Evolutionary conservation across 2,888 invertebrate genomes (phyloP).

Genomic region (Escarpia spicata): DNA sequence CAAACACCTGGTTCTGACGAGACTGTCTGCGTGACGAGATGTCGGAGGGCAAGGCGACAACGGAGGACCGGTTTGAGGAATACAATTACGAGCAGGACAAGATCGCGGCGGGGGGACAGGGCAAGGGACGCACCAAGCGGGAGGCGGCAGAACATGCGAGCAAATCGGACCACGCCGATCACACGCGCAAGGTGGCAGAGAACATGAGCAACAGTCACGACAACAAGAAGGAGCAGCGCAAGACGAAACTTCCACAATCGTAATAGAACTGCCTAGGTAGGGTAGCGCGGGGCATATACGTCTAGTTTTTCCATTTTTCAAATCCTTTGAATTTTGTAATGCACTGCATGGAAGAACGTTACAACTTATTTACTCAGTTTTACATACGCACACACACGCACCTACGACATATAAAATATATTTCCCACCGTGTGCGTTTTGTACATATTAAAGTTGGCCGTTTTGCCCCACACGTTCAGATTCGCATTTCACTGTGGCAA

Average conservation of each 20-base stretch:
- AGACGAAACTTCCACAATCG: neutral
- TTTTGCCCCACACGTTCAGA: too few species aligned
- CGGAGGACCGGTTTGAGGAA: neutral
- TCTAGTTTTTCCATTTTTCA: neutral
- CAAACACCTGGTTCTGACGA: neutral
- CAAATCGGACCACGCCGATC: neutral
- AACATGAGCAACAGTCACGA: neutral
- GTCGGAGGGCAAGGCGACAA: neutral
- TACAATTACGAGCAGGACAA: neutral
- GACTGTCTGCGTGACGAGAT: neutral
- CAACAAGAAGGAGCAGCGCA: neutral
- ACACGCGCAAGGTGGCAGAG: neutral
- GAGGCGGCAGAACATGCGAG: neutral
- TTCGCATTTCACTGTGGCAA: too few species aligned
- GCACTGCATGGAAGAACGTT: too few species aligned
- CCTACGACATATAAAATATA: too few species aligned
- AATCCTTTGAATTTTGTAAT: too few species aligned
- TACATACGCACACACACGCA: too few species aligned
- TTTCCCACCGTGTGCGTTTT: too few species aligned
- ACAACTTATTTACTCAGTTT: too few species aligned
- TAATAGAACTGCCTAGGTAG: neutral
- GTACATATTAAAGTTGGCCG: too few species aligned
- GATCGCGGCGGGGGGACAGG: neutral
- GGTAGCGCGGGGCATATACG: neutral
- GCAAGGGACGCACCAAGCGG: conserved; percentile 11